A percentile compares a stretch with the other conserved stretches of the same genome.
Evolutionary conservation across 2,797 vertebrate species (phyloP).

Genomic region (Coreius guichenoti): DNA sequence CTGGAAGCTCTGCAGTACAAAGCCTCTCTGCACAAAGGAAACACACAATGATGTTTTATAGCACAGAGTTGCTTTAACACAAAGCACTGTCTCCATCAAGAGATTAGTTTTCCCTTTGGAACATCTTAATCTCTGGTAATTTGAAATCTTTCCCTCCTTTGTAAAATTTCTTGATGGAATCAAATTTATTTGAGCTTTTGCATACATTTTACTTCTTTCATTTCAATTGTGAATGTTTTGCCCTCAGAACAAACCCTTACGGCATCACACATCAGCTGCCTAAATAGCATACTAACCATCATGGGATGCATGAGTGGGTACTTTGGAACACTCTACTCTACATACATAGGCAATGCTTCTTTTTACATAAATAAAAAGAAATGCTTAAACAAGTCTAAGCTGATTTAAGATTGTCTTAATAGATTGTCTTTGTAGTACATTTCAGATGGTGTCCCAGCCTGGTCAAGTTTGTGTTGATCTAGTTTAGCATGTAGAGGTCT

Average conservation of each 20-base stretch:
- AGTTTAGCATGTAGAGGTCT: no score
- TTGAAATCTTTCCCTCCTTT: constrained; percentile 22
- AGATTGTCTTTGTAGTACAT: no score
- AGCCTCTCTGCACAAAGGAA: constrained; percentile 24
- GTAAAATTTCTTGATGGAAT: constrained; percentile 10
- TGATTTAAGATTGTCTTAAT: neutral
- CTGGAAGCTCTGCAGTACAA: constrained; percentile 48
- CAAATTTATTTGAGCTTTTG: neutral
- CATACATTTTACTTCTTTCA: neutral
- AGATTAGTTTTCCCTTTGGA: constrained; percentile 37
- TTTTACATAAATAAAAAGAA: no score
- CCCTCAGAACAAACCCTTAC: neutral
- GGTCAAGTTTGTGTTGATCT: neutral
- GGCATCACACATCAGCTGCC: constrained; percentile 1
- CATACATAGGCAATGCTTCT: neutral
- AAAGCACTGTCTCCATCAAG: constrained; percentile 40
- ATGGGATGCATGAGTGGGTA: neutral
- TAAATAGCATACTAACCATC: neutral
- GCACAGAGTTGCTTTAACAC: constrained; percentile 34
- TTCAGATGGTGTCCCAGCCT: neutral
- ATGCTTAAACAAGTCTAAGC: neutral
- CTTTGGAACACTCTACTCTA: neutral
- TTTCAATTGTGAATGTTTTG: neutral
- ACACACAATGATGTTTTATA: constrained; percentile 34
- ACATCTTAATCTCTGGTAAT: constrained; percentile 47